Base-by-base conservation (phyloP, 2,113 vertebrate genomes). In the Callorhinus ursinus region DNA sequence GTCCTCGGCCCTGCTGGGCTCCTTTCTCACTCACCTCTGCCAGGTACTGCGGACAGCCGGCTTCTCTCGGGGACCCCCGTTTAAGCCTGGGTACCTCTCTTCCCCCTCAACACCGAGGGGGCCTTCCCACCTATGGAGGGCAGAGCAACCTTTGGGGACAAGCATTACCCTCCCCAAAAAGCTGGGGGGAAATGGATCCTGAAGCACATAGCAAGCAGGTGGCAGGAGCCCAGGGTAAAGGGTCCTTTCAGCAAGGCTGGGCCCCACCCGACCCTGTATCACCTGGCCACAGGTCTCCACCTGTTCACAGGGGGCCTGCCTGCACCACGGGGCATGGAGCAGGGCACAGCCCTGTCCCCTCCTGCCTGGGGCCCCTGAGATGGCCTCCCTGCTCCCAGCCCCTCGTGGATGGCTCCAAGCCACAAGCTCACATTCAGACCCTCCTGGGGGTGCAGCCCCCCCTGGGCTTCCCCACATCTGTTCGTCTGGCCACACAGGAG, bases 31-130 rank as follows among this genome's bases (percentile, higher is more conserved):
- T 7, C 12, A 0, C 12, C 26, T 59, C 76, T 71, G 49, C 46
- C 9, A 0, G 31, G 26, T 26, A 11, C 51, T 18, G 13, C 2
- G 0, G 42, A 13, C 8, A 7, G 8, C 4, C 7, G 0, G 19
- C 46, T 80, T 21, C 28, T 15, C 42, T 55, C 2, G 2, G 14
- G 46, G 15, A 63, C 13, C 39, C 24, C 22, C 10, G 31, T 8
- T 22, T 0, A 22, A 36, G 28, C 3, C 81, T 15, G 42, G 14
- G 21, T 1, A 8, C 21, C 26, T 39, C 36, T 61, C 42, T 15
- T 18, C 19, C 19, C 26, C 67, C 53, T 69, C 22, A 21, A 69
- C n/a, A 39, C 31, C 24, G 7, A 11, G 57, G 19, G 11, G 55
- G 3, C 81, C n/a, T 42, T 31, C 51, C 88, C n/a, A 39, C n/a